phyloP scores from a whole-genome alignment of 2,888 invertebrate genomes.

The Abrostola tripartita region DNA sequence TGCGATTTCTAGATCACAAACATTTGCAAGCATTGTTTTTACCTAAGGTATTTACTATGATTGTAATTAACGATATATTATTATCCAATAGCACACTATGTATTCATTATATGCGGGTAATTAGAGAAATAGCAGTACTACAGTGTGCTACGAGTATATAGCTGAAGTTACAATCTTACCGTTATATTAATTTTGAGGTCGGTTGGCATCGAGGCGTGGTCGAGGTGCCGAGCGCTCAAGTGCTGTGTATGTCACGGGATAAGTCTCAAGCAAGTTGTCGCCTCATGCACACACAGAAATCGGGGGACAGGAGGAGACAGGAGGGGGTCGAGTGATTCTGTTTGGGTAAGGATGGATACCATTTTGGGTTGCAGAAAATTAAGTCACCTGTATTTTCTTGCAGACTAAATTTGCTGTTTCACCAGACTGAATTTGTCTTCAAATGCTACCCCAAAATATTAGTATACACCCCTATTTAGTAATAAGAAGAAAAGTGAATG shows the following conservation, averaged over 20 bases:
- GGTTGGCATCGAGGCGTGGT: conserved; percentile 28
- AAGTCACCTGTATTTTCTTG: neutral
- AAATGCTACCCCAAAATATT: neutral
- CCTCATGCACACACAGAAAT: conserved; percentile 51
- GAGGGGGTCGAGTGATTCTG: conserved; percentile 24
- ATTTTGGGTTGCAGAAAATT: neutral
- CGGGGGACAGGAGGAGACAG: conserved; percentile 17
- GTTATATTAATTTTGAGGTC: conserved; percentile 16
- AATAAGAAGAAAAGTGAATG: conserved; percentile 14
- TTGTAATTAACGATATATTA: no score
- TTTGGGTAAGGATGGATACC: conserved; percentile 20
- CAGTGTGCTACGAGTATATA: neutral
- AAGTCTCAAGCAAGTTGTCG: conserved; percentile 33
- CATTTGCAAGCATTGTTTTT: no score
- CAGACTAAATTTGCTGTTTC: no score
- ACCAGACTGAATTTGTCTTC: neutral
- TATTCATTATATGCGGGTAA: no score
- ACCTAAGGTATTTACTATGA: no score
- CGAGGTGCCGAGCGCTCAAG: conserved; percentile 26
- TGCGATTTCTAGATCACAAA: no score
- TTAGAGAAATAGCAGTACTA: neutral
- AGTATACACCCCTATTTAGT: conserved; percentile 28
- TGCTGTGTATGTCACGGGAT: conserved; percentile 34
- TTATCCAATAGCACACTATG: no score
- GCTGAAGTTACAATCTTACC: neutral